These are phyloP conservation scores for Zaprionus tsacasi DNA, from an alignment of 1,140 invertebrate species.

Conservation along the genomic window DNA sequence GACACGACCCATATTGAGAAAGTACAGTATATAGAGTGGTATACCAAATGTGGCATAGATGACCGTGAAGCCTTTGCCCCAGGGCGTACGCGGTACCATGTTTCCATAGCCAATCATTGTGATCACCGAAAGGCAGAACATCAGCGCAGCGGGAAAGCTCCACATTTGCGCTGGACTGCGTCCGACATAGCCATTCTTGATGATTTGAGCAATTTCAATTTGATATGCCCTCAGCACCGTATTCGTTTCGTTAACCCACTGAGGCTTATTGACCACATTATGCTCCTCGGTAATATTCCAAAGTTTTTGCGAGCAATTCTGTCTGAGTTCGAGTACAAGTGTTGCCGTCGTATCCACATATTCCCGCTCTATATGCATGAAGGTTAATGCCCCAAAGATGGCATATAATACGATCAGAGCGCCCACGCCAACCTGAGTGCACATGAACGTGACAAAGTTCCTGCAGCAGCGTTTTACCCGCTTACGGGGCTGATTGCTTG, in stretches of 20 bases:
- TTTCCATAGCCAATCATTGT: constrained; percentile 98
- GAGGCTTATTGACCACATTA: constrained; percentile 91
- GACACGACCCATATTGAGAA: constrained; percentile 95
- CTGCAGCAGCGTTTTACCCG: constrained; percentile 88
- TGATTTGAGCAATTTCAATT: constrained; percentile 88
- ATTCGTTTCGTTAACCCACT: constrained; percentile 89
- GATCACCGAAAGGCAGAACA: constrained; percentile 94
- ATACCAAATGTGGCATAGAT: constrained; percentile 98
- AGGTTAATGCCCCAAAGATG: constrained; percentile 96
- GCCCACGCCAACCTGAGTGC: constrained; percentile 97
- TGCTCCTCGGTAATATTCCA: constrained; percentile 90
- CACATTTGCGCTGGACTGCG: constrained; percentile 89
- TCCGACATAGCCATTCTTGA: constrained; percentile 91
- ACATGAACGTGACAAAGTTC: constrained; percentile 95
- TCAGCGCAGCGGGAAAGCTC: constrained; percentile 93
- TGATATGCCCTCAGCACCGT: constrained; percentile 89
- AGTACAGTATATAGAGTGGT: constrained; percentile 95
- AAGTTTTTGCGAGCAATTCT: constrained; percentile 87
- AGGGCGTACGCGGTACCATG: constrained; percentile 94
- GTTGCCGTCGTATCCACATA: constrained; percentile 86
- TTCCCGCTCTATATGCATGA: constrained; percentile 93
- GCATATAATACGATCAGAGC: constrained; percentile 97
- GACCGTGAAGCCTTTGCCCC: constrained; percentile 96
- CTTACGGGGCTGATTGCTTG: constrained; percentile 89
- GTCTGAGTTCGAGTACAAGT: constrained; percentile 85